phyloP scores from a whole-genome alignment of 2,888 invertebrate species.

The Antitype chi region DNA sequence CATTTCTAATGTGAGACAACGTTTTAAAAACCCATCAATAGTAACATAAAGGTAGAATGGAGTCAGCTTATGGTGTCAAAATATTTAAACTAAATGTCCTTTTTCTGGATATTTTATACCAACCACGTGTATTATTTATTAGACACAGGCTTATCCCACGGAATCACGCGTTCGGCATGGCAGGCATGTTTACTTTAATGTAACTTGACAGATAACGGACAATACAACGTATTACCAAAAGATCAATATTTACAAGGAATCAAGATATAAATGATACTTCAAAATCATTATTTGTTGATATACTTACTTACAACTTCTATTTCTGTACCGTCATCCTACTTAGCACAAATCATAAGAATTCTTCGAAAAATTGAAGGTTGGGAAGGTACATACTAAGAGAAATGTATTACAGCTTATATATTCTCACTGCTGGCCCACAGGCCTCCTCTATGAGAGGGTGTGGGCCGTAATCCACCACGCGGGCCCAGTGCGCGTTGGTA shows the following conservation, averaged over 20 bases:
- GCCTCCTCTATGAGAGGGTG: no score
- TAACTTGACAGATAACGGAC: slow-evolving; percentile 57
- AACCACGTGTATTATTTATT: background rate
- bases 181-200: slow-evolving; percentile 22
- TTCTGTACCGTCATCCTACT: slow-evolving; percentile 8
- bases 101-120: no score
- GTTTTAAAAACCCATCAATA: background rate
- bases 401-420: no score
- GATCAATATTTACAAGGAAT: slow-evolving; percentile 50
- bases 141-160: background rate
- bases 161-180: background rate
- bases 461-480: no score
- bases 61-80: background rate
- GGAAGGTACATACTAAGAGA: background rate
- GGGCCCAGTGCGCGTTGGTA: no score
- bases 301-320: slow-evolving; percentile 9
- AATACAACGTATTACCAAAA: slow-evolving; percentile 30
- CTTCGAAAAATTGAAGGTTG: background rate
- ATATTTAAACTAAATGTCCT: background rate
- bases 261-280: slow-evolving; percentile 43
- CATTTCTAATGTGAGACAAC: no score
- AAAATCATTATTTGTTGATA: slow-evolving; percentile 27
- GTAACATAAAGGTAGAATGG: background rate
- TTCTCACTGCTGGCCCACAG: no score
- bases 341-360: background rate